phyloP scores from a whole-genome alignment of 37 sponge, comb jelly and placozoan genomes.

The Theonella swinhoei region DNA sequence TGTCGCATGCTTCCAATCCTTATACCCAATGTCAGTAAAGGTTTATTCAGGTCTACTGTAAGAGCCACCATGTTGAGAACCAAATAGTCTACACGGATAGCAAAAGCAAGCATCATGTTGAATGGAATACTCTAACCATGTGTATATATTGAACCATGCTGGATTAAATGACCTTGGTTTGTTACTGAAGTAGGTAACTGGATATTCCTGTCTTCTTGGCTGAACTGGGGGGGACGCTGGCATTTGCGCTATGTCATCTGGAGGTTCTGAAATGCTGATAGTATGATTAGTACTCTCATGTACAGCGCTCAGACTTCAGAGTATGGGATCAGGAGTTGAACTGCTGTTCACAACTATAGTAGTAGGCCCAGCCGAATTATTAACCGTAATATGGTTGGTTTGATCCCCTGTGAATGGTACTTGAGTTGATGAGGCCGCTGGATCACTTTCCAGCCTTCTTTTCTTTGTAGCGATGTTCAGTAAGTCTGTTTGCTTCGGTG shows the following conservation, averaged over 20 bases:
- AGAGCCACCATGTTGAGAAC: not conserved
- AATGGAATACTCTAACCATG: constrained; percentile 43
- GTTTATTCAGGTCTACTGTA: constrained; percentile 15
- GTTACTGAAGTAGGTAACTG: constrained; percentile 41
- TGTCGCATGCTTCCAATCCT: constrained; percentile 49
- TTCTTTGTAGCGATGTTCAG: too few species aligned
- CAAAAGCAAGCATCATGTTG: constrained; percentile 49
- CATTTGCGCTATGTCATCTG: constrained; percentile 24
- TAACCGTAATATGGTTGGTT: not conserved
- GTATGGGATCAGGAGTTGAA: not conserved
- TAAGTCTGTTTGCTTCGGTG: too few species aligned
- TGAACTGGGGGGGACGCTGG: constrained; percentile 44
- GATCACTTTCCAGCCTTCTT: too few species aligned
- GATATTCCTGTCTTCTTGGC: constrained; percentile 23
- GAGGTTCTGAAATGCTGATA: not conserved
- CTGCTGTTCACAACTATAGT: constrained; percentile 2
- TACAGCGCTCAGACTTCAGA: too few species aligned
- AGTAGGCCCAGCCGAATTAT: not conserved
- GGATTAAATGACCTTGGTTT: not conserved
- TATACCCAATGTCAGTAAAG: constrained; percentile 10
- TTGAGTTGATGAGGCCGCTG: too few species aligned
- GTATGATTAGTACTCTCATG: not conserved
- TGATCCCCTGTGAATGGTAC: too few species aligned
- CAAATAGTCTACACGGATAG: constrained; percentile 47
- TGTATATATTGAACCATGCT: constrained; percentile 22